phyloP scores from a whole-genome alignment of 2,888 invertebrate species.

The Ischnus inquisitorius region DNA sequence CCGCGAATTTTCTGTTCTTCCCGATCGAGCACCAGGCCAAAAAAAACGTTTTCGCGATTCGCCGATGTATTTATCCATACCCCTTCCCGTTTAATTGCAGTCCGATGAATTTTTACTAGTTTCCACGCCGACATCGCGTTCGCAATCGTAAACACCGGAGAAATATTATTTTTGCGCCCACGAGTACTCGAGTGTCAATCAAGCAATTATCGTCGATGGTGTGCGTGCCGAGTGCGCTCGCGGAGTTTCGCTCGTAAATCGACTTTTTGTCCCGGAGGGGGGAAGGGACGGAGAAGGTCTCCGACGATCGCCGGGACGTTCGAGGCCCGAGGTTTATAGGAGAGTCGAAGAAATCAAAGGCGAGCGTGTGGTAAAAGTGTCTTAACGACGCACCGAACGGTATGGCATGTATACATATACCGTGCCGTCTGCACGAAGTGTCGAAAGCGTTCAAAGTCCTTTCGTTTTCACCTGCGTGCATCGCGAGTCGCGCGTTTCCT shows the following conservation, averaged over 20 bases:
- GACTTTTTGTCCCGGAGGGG: conserved; percentile 20
- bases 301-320: conserved; percentile 9
- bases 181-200: conserved; percentile 23
- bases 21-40: too few relatives aligned
- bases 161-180: conserved; percentile 29
- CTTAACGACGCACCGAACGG: conserved; percentile 15
- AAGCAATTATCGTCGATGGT: conserved; percentile 21
- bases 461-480: conserved; percentile 49
- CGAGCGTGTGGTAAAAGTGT: conserved; percentile 33
- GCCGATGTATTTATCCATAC: too few relatives aligned
- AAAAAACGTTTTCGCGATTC: too few relatives aligned
- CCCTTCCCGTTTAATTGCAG: not conserved
- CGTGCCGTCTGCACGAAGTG: conserved; percentile 14
- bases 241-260: conserved; percentile 42
- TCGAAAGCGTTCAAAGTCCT: conserved; percentile 22
- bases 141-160: not conserved
- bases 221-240: not conserved
- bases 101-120: not conserved
- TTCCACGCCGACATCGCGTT: not conserved
- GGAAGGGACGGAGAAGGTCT: conserved; percentile 6
- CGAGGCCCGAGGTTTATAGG: not conserved
- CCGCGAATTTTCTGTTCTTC: too few relatives aligned
- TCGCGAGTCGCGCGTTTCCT: conserved; percentile 3
- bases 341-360: conserved; percentile 23
- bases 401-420: not conserved